Conservation (phyloP, 2,797 vertebrate species). For the Sphenopsis melanotis region DNA sequence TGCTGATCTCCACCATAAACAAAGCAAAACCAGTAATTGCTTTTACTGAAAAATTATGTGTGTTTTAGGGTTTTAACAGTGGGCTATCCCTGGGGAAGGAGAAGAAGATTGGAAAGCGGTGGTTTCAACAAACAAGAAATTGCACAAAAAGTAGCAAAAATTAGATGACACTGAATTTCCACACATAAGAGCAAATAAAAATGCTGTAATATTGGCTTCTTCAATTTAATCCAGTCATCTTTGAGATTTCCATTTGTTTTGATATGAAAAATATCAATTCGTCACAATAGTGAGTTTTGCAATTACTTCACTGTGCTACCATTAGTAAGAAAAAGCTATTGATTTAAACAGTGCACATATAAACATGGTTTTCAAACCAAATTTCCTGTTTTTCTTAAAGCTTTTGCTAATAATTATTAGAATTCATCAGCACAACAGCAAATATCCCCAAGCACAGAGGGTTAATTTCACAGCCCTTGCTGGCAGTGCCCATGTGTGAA, state of each 20-base stretch:
- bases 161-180: not conserved
- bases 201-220: not conserved
- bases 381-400: not conserved
- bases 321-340: not conserved
- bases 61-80: not conserved
- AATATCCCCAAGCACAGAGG: not conserved
- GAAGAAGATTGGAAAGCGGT: not conserved
- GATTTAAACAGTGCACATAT: not conserved
- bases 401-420: not conserved
- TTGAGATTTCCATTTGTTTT: not conserved
- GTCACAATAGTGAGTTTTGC: not conserved
- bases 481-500: rapidly evolving
- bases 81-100: not conserved
- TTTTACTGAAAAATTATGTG: slow-evolving; percentile 12
- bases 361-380: not conserved
- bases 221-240: not conserved
- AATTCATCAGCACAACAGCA: not conserved
- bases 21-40: slow-evolving; percentile 45
- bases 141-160: not conserved
- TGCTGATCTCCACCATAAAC: slow-evolving; percentile 17
- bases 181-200: not conserved
- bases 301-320: not conserved
- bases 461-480: not conserved
- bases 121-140: not conserved
- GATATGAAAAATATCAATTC: not conserved